Evolutionary conservation across 2,888 invertebrate species (phyloP), one percentile per base, ranked within the genome.

Genomic region (Rugalucina vietnamica): DNA sequence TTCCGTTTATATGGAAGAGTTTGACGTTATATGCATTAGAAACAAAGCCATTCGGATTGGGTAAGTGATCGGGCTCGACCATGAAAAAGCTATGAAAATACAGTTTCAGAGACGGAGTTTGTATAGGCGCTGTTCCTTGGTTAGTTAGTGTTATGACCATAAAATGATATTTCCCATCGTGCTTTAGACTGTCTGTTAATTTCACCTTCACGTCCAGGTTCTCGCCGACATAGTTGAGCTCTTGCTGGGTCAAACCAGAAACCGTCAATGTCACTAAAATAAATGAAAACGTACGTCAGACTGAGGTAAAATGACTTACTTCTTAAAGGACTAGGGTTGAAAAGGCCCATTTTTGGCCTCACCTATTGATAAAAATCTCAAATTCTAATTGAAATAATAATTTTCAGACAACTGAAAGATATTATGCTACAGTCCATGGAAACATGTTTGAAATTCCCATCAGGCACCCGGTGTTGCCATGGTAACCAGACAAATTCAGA

Each of bases 61-160:
- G 91, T 0, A 92, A 82, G 21, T 79, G 76, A 18, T 87, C 90
- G 0, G 92, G 90, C 76, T 93, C 92, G 4, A 93, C 90, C 91
- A 93, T 91, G 39, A 90, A 90, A 32, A 91, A 85, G 60, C 91
- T 92, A 36, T 91, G 91, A 74, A 93, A 92, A 75, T 87, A 92
- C 50, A 93, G 85, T 0, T 85, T 76, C 84, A 92, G 89, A 24
- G 82, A 50, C 5, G 75, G 81, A 24, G 81, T 71, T 14, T 78
- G 39, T n/a, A 91, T 82, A 5, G 89, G 71, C 12, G 29, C 74
- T 0, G 78, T 60, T 12, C 86, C 88, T 8, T 70, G 84, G 71
- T 89, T 90, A 14, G 80, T 82, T 18, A 89, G 60, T 0, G 82
- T 86, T 1, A 90, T 84, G 14, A 86, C 70, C 79, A 89, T 85